Conservation (phyloP, 2,888 invertebrate species). For the Melieria omissa region DNA sequence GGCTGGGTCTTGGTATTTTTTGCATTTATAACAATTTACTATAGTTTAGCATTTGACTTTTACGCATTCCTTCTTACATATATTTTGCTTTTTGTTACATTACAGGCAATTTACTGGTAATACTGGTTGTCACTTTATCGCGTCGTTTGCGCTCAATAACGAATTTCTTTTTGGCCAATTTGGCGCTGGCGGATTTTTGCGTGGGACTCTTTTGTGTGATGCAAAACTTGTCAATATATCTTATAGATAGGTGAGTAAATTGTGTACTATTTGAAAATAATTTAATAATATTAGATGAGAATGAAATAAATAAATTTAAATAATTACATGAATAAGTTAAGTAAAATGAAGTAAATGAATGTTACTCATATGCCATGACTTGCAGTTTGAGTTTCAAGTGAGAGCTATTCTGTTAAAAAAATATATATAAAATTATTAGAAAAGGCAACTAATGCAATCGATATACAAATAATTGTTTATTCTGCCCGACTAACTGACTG, state of each 20-base stretch:
- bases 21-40: too few species aligned
- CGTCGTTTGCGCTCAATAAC: constrained; percentile 86
- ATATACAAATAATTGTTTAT: too few species aligned
- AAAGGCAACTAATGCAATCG: too few species aligned
- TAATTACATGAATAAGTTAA: background rate
- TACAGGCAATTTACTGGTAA: constrained; percentile 88
- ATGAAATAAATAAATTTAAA: background rate
- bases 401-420: too few species aligned
- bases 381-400: too few species aligned
- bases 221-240: constrained; percentile 86
- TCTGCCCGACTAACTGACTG: too few species aligned
- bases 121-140: constrained; percentile 85
- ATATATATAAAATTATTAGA: too few species aligned
- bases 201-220: constrained; percentile 94
- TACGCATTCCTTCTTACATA: background rate
- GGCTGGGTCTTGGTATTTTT: too few species aligned
- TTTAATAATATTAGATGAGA: background rate
- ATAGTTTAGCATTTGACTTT: too few species aligned
- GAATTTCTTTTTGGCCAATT: constrained; percentile 90
- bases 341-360: background rate
- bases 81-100: constrained; percentile 50
- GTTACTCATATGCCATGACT: background rate
- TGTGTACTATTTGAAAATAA: background rate
- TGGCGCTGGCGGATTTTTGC: constrained; percentile 90
- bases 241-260: constrained; percentile 76